Conservation (phyloP, 1,140 invertebrate species). For the Venturia canescens region DNA sequence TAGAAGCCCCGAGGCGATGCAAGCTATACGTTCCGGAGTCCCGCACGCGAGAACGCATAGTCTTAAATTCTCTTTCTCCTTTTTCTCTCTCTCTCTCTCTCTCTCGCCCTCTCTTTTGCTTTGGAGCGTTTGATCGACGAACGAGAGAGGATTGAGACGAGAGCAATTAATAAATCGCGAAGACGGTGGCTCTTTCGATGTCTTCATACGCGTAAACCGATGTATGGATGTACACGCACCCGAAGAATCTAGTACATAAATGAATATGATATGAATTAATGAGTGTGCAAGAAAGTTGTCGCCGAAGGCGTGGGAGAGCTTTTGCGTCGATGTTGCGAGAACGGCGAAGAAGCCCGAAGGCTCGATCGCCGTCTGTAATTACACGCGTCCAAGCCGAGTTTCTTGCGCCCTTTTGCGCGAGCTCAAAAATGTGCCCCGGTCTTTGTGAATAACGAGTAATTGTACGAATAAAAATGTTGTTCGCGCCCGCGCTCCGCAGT, state of each 20-base stretch:
- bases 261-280: neutral
- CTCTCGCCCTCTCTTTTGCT: neutral
- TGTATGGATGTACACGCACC: neutral
- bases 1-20: slow-evolving; percentile 2
- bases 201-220: too few relatives aligned
- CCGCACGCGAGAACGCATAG: slow-evolving; percentile 12
- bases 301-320: slow-evolving; percentile 14
- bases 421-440: neutral
- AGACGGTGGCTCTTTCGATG: slow-evolving; percentile 29
- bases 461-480: neutral
- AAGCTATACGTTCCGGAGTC: neutral
- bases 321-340: neutral
- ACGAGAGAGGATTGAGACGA: slow-evolving; percentile 30
- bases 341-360: neutral
- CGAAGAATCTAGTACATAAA: neutral
- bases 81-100: neutral
- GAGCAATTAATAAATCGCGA: slow-evolving; percentile 37
- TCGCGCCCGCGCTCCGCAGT: neutral
- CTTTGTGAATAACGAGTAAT: neutral
- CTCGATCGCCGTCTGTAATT: neutral
- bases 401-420: neutral
- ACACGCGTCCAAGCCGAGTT: neutral
- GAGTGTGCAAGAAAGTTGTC: slow-evolving; percentile 4
- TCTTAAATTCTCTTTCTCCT: neutral
- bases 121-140: slow-evolving; percentile 30